phyloP scores from a whole-genome alignment of 2,888 invertebrate genomes.

The Eustalomyia histrio region DNA sequence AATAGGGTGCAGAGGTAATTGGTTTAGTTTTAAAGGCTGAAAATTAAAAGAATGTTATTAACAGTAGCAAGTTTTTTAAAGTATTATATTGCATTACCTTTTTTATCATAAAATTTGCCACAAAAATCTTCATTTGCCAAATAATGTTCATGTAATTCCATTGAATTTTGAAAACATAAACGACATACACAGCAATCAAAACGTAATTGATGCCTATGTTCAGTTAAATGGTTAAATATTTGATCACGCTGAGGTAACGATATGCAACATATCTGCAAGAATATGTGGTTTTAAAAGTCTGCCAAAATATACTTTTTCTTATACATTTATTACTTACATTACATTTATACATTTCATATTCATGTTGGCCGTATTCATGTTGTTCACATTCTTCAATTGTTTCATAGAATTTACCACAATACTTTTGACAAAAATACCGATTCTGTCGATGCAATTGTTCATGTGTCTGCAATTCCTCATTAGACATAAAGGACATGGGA shows the following conservation, averaged over 20 bases:
- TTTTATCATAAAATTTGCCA: conserved; percentile 72
- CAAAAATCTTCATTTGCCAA: conserved; percentile 75
- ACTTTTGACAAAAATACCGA: conserved; percentile 75
- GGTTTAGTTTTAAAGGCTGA: conserved; percentile 46
- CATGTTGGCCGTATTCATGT: conserved; percentile 75
- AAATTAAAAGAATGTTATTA: conserved; percentile 4
- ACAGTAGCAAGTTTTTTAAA: not conserved
- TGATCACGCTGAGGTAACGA: conserved; percentile 72
- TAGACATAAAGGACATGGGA: conserved; percentile 76
- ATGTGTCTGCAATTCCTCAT: conserved; percentile 73
- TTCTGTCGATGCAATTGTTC: conserved; percentile 73
- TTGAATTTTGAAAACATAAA: conserved; percentile 74
- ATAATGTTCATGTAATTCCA: conserved; percentile 75
- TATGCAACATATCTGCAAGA: conserved; percentile 72
- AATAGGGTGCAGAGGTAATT: conserved; percentile 44
- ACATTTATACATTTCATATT: conserved; percentile 74
- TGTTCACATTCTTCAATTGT: conserved; percentile 74
- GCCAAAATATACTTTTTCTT: not conserved
- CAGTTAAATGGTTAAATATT: conserved; percentile 72
- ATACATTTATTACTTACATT: conserved; percentile 76
- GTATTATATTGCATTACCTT: conserved; percentile 51
- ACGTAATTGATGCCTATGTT: conserved; percentile 74
- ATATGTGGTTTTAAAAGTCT: not conserved
- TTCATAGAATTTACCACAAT: conserved; percentile 75
- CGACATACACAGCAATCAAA: conserved; percentile 75